These are phyloP conservation scores for Sebastes hubbsi DNA, from an alignment of 2,797 vertebrate genomes.

Conservation along the genomic window DNA sequence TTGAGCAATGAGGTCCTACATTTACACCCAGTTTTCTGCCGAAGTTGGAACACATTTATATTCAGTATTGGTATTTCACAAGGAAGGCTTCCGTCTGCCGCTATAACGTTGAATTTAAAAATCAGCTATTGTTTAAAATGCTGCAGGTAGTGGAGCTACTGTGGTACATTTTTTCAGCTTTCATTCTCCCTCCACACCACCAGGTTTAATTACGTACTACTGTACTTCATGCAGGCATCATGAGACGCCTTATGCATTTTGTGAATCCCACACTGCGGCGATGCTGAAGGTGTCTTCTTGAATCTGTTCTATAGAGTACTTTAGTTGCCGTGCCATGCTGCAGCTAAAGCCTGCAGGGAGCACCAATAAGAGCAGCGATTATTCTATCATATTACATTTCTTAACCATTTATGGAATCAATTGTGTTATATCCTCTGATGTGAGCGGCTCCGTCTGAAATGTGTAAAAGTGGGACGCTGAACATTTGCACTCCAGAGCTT, in stretches of 20 bases:
- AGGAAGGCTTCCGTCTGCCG: not conserved
- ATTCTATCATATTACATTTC: slow-evolving; percentile 28
- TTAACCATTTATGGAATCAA: slow-evolving; percentile 8
- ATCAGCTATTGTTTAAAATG: not conserved
- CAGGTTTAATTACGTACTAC: not conserved
- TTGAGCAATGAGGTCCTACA: not conserved
- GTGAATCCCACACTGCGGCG: not conserved
- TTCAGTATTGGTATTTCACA: not conserved
- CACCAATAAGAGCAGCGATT: not conserved
- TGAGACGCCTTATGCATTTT: slow-evolving; percentile 3
- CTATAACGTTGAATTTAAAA: not conserved
- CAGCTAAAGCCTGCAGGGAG: slow-evolving; percentile 24
- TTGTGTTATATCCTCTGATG: slow-evolving; percentile 5
- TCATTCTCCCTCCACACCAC: not conserved
- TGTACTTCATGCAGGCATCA: not conserved
- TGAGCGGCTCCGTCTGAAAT: not conserved
- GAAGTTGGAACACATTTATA: not conserved
- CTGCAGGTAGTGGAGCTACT: not conserved
- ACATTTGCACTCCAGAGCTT: not conserved
- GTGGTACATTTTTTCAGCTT: not conserved
- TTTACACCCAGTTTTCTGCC: not conserved
- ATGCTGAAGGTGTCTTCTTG: not conserved
- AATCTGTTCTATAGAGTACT: slow-evolving; percentile 4
- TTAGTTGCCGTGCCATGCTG: not conserved
- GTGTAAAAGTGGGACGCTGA: not conserved